phyloP scores from a whole-genome alignment of 2,113 vertebrate species.

The Spea bombifrons region DNA sequence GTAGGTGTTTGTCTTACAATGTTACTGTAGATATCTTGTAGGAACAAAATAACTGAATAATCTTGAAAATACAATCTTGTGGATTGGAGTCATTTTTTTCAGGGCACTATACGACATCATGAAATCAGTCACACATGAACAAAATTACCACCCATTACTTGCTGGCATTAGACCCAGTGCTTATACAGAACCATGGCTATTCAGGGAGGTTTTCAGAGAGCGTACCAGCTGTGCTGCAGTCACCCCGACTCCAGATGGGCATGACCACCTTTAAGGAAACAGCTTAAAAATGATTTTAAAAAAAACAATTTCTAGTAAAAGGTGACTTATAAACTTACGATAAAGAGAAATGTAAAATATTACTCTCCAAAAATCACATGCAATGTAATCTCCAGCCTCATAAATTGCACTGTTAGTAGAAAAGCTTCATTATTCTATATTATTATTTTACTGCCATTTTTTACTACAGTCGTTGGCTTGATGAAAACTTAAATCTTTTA shows the following conservation, averaged over 20 bases:
- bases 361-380: neutral
- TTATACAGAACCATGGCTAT: neutral
- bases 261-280: neutral
- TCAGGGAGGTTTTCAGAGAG: neutral
- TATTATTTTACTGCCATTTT: conserved; percentile 2
- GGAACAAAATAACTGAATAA: no score
- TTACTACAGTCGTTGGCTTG: neutral
- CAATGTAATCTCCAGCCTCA: neutral
- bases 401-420: neutral
- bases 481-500: neutral
- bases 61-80: no score
- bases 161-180: neutral
- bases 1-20: no score
- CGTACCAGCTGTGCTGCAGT: neutral
- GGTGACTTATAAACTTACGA: neutral
- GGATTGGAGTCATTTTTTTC: no score
- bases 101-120: neutral
- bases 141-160: neutral
- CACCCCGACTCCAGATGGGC: neutral
- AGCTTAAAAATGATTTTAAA: neutral
- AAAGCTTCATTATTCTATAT: neutral
- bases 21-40: no score
- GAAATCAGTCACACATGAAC: neutral
- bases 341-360: neutral
- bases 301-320: neutral